Evolutionary conservation across 1,140 invertebrate genomes (phyloP), one percentile per base, ranked within the genome.

Genomic region (Cardiocondyla obscurior): DNA sequence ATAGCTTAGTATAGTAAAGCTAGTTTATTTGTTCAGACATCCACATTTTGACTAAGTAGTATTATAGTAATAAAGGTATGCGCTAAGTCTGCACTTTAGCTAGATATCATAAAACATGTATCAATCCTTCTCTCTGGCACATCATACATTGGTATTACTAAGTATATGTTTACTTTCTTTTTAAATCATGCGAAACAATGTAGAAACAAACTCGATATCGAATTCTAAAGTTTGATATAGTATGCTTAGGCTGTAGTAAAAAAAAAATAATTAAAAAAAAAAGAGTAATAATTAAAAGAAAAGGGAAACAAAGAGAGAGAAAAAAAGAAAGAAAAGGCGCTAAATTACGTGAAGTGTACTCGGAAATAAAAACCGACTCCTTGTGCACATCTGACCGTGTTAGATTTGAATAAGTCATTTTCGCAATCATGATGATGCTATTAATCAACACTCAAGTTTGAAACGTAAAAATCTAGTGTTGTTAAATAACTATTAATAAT

Each of bases 41-140:
- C 91, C 93, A 94, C 92, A 94, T 94, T 94, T 94, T 90, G 93
- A 94, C 93, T 93, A 94, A 94, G 93, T 93, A 94, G 92, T 94
- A 93, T 93, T 93, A 93, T 94, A 94, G 92, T 94, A 94, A 94
- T 94, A 94, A 94, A 94, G 92, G 92, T 94, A 94, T 94, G 93
- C 92, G 91, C 93, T 94, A 94, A 94, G 92, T 94, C 92, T 94
- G 93, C 93, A 92, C 92, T 94, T 94, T 92, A 93, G 93, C 93
- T 94, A 94, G 93, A 93, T 94, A 94, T 94, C 92, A 92, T 94
- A 94, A 94, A 94, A 94, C 92, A 93, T 93, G 92, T 93, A 94
- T 94, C 93, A 92, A 93, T 93, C 92, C 91, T 93, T 93, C 90
- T 93, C 93, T 93, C 93, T 92, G 92, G 93, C 93, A 94, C 93